A percentile compares a stretch with the other conserved stretches of the same genome.
Evolutionary conservation across 2,113 vertebrate species (phyloP).

Genomic region (Pelodiscus sinensis): DNA sequence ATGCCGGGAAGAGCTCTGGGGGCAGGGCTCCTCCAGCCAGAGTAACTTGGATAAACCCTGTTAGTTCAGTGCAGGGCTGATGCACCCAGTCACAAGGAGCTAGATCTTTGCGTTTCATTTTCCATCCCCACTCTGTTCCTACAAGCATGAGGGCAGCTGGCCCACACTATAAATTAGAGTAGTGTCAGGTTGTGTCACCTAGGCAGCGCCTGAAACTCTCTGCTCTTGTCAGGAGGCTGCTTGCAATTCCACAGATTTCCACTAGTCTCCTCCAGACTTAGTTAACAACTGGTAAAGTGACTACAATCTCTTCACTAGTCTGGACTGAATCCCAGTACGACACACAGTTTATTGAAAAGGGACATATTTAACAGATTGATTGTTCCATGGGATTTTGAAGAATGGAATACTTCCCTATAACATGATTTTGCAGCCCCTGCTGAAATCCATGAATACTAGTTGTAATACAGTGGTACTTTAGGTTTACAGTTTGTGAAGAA

Average conservation of each 20-base stretch:
- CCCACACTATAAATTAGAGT: neutral
- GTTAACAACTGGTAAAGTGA: neutral
- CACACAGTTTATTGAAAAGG: neutral
- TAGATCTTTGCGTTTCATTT: neutral
- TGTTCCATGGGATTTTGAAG: neutral
- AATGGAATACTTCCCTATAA: neutral
- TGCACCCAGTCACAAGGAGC: neutral
- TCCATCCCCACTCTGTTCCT: neutral
- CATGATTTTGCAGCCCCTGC: neutral
- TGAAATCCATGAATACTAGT: neutral
- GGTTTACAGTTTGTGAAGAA: neutral
- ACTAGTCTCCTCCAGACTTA: neutral
- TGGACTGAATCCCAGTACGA: too few species aligned
- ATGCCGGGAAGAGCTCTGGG: too few species aligned
- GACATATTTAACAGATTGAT: neutral
- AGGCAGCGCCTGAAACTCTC: neutral
- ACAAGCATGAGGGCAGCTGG: neutral
- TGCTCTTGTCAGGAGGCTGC: neutral
- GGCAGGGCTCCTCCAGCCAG: too few species aligned
- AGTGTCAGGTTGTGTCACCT: neutral
- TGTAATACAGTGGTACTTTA: fast-evolving
- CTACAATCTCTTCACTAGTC: too few species aligned
- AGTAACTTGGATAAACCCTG: too few species aligned
- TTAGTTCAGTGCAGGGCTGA: too few species aligned
- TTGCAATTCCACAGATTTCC: neutral